These are phyloP conservation scores for Ptychodera flava DNA, from an alignment of 35 echinoderm and acorn worm species.

Conservation along the genomic window DNA sequence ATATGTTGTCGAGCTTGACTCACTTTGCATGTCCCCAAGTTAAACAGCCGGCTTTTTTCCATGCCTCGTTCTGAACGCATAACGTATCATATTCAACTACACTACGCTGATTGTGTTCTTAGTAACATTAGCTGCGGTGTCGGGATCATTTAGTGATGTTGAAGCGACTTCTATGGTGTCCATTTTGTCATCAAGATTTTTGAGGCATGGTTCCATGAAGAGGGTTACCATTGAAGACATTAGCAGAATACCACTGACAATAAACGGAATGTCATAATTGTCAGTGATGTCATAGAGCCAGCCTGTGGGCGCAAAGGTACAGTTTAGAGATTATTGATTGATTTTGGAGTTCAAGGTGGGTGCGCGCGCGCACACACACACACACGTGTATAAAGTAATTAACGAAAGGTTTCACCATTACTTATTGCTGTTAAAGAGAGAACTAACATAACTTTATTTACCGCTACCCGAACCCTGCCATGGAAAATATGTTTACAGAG, in stretches of 20 bases:
- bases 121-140: too few relatives aligned
- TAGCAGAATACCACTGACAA: not conserved
- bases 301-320: not conserved
- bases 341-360: not conserved
- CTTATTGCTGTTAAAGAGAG: too few relatives aligned
- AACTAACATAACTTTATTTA: too few relatives aligned
- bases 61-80: too few relatives aligned
- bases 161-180: not conserved
- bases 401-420: too few relatives aligned
- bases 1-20: too few relatives aligned
- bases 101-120: not conserved
- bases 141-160: too few relatives aligned
- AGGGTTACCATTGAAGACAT: not conserved
- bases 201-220: not conserved
- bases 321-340: not conserved
- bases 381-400: not conserved
- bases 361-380: not conserved
- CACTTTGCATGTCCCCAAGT: too few relatives aligned
- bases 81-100: not conserved
- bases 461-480: not conserved
- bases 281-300: not conserved
- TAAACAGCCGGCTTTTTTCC: too few relatives aligned
- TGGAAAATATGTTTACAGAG: not conserved
- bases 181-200: not conserved
- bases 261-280: not conserved